Percentiles rank a stretch among this genome's conserved stretches.
Evolutionary conservation across 2,113 vertebrate species (phyloP).

Genomic region (Phrynosoma platyrhinos): DNA sequence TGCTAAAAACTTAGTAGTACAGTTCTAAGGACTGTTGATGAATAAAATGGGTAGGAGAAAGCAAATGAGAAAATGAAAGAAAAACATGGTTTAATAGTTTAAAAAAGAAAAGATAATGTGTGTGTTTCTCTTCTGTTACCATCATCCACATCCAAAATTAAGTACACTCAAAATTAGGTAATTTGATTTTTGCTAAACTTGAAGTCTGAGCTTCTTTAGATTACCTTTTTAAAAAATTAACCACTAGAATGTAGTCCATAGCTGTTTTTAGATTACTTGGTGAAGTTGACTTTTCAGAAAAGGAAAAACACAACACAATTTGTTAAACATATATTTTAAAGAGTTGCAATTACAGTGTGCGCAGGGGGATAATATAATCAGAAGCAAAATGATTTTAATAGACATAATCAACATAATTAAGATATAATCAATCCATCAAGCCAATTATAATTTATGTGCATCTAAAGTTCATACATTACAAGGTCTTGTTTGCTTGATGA

Average conservation of each 20-base stretch:
- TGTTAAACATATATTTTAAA: constrained; percentile 53
- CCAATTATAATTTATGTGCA: constrained; percentile 65
- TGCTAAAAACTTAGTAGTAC: not conserved
- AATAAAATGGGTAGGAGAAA: not conserved
- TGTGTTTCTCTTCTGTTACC: not conserved
- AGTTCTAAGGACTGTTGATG: not conserved
- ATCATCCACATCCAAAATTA: not conserved
- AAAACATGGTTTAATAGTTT: not conserved
- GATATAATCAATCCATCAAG: constrained; percentile 72
- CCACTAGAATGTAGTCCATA: not conserved
- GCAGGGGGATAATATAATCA: constrained; percentile 62
- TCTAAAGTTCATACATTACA: constrained; percentile 62
- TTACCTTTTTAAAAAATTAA: constrained; percentile 15
- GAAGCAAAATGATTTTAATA: constrained; percentile 73
- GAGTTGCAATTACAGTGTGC: constrained; percentile 64
- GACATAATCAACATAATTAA: constrained; percentile 75
- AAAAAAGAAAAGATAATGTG: not conserved
- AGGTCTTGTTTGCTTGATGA: constrained; percentile 56
- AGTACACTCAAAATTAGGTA: not conserved
- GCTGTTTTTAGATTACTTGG: not conserved
- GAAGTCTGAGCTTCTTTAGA: not conserved
- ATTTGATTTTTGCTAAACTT: not conserved
- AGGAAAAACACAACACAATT: constrained; percentile 34
- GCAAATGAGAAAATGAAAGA: not conserved
- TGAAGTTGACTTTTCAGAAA: constrained; percentile 43